These are phyloP conservation scores for Allolobophora icterica DNA, from an alignment of 2,888 invertebrate species.

Conservation along the genomic window DNA sequence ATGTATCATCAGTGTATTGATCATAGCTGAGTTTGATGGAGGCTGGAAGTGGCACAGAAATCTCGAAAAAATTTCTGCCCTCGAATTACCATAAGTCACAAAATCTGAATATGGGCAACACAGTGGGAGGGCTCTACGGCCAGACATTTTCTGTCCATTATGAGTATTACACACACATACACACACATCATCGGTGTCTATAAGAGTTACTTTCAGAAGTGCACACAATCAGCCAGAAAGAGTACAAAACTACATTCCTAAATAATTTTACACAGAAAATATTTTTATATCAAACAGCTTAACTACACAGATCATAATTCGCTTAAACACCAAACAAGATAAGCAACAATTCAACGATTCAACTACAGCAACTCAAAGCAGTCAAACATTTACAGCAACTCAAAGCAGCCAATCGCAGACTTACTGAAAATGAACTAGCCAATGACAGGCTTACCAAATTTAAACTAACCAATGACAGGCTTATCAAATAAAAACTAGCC, in stretches of 20 bases:
- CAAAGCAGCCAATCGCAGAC: no score
- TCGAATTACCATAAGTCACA: no score
- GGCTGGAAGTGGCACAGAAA: no score
- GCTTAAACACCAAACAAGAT: not conserved
- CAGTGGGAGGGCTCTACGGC: no score
- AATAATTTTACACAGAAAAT: not conserved
- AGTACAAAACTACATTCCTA: not conserved
- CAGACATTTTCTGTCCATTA: no score
- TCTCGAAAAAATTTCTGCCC: no score
- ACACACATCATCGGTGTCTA: not conserved
- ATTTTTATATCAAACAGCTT: not conserved
- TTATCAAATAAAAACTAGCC: not conserved
- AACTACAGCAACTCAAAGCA: constrained; percentile 3
- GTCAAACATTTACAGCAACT: not conserved
- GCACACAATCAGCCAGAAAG: no score
- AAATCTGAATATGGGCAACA: no score
- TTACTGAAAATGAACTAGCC: not conserved
- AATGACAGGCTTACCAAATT: not conserved
- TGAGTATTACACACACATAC: not conserved
- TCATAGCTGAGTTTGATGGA: no score
- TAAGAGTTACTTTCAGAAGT: not conserved
- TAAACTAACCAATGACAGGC: not conserved
- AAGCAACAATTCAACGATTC: not conserved
- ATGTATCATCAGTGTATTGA: no score
- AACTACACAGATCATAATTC: not conserved